These are phyloP conservation scores for Ruditapes philippinarum DNA, from an alignment of 1,140 invertebrate species.

Conservation along the genomic window DNA sequence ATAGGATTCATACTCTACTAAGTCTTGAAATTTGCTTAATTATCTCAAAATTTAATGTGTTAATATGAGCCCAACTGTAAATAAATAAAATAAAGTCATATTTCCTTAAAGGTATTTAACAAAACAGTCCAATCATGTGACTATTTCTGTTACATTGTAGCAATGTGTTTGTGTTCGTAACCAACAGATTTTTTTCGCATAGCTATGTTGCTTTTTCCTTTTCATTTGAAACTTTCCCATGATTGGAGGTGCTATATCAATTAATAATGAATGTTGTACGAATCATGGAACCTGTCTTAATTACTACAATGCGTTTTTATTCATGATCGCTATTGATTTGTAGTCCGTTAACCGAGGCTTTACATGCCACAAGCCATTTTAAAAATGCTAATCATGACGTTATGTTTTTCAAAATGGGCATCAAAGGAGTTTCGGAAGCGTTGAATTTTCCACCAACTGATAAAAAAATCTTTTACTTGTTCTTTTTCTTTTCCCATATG, in stretches of 20 bases:
- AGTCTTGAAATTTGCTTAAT: no score
- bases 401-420: conserved; percentile 4
- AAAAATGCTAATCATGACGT: not conserved
- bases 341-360: not conserved
- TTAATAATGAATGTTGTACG: conserved; percentile 33
- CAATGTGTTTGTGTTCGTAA: not conserved
- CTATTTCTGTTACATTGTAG: no score
- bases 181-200: no score
- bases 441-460: not conserved
- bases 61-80: no score
- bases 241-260: conserved; percentile 9
- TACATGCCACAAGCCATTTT: not conserved
- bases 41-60: no score
- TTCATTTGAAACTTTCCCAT: conserved; percentile 6
- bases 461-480: not conserved
- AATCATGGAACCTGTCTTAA: conserved; percentile 14
- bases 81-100: no score
- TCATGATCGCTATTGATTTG: not conserved
- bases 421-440: not conserved
- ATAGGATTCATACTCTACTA: no score
- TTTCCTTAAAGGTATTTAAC: no score
- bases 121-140: no score
- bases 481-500: conserved; percentile 12
- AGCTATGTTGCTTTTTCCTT: no score
- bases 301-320: conserved; percentile 15